Percentiles rank a stretch among this genome's conserved stretches.
Conservation (phyloP, 2,797 vertebrate species). For the Smutsia temminckii region DNA sequence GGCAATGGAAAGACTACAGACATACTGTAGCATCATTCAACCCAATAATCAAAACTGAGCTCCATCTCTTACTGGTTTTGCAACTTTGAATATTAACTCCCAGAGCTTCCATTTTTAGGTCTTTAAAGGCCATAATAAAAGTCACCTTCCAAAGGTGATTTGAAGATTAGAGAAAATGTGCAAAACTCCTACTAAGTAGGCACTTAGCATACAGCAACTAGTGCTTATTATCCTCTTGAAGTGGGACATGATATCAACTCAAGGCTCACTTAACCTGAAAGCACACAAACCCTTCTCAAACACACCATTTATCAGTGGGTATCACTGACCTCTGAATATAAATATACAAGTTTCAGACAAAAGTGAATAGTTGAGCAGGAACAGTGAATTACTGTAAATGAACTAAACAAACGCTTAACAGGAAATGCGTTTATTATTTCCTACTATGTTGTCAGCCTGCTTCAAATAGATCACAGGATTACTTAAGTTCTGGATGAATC, state of each 20-base stretch:
- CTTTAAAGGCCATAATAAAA: neutral
- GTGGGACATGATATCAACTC: neutral
- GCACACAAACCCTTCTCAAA: neutral
- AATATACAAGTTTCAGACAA: slow-evolving; percentile 2
- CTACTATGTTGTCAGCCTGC: neutral
- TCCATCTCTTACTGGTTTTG: neutral
- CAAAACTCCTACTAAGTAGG: neutral
- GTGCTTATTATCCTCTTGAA: neutral
- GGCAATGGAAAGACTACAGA: neutral
- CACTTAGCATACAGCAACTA: neutral
- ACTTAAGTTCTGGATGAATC: slow-evolving; percentile 19
- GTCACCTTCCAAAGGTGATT: neutral
- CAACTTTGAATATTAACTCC: neutral
- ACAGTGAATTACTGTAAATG: slow-evolving; percentile 13
- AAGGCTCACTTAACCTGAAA: neutral
- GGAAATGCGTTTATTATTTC: slow-evolving; percentile 32
- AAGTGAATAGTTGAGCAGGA: neutral
- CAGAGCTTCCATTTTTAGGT: neutral
- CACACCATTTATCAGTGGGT: neutral
- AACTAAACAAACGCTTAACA: slow-evolving; percentile 27
- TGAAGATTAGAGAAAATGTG: neutral
- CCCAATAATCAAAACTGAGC: neutral
- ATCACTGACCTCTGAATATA: neutral
- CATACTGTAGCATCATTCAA: neutral
- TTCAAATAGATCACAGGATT: slow-evolving; percentile 52